Conservation (phyloP, 2,888 invertebrate species). For the Neuroscelio doddi region DNA sequence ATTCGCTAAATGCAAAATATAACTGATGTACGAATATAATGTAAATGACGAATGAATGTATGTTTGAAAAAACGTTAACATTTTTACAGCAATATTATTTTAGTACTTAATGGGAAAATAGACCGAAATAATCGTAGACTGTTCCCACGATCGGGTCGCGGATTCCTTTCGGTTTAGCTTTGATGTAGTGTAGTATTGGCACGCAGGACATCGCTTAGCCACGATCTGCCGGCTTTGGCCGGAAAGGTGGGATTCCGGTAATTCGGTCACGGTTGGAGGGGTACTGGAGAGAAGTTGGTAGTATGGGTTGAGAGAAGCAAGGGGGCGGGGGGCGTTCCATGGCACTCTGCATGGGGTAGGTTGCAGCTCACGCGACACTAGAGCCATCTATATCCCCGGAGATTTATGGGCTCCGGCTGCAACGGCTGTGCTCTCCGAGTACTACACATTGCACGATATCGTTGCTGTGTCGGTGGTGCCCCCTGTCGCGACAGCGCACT, state of each 20-base stretch:
- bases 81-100: too few relatives aligned
- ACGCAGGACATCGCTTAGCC: constrained; percentile 30
- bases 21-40: too few relatives aligned
- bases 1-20: background rate
- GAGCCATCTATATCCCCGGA: constrained; percentile 71
- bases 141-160: constrained; percentile 39
- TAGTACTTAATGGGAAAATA: too few relatives aligned
- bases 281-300: constrained; percentile 13
- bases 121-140: background rate
- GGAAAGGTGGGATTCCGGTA: constrained; percentile 65
- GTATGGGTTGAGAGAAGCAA: constrained; percentile 28
- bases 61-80: too few relatives aligned
- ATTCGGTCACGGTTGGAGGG: constrained; percentile 59
- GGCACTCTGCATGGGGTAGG: constrained; percentile 71
- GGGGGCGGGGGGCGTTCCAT: constrained; percentile 65
- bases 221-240: constrained; percentile 49
- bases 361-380: constrained; percentile 70
- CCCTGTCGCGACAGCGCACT: constrained; percentile 69
- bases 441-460: constrained; percentile 64
- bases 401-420: constrained; percentile 71
- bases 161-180: constrained; percentile 27
- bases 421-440: constrained; percentile 67
- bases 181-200: constrained; percentile 26
- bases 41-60: too few relatives aligned
- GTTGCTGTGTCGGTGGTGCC: constrained; percentile 60